phyloP scores from a whole-genome alignment of 1,140 invertebrate species.

The Penaeus japonicus region DNA sequence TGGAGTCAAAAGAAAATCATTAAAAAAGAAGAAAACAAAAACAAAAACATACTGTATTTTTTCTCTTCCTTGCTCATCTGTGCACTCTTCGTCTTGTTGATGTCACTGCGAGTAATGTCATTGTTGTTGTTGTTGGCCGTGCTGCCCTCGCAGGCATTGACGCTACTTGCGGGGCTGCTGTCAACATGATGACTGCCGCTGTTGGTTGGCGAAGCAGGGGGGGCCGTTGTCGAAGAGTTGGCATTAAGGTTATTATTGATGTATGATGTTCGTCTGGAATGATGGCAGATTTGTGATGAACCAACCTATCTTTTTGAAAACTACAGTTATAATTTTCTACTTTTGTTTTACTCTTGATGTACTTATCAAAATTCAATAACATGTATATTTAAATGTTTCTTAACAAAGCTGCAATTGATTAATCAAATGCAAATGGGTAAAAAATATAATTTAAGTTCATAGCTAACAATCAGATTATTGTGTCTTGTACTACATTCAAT shows the following conservation, averaged over 20 bases:
- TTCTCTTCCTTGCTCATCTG: constrained; percentile 33
- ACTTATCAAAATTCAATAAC: neutral
- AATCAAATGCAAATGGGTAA: too few relatives aligned
- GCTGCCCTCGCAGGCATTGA: neutral
- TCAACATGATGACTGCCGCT: neutral
- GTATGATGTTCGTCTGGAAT: constrained; percentile 31
- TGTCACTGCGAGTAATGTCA: constrained; percentile 27
- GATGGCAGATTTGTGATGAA: neutral
- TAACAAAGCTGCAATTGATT: too few relatives aligned
- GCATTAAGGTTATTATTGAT: constrained; percentile 42
- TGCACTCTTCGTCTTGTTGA: constrained; percentile 14
- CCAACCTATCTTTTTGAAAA: too few relatives aligned
- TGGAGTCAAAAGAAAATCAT: too few relatives aligned
- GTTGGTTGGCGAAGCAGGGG: neutral
- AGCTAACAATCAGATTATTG: too few relatives aligned
- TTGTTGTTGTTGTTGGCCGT: constrained; percentile 25
- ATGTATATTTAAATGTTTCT: too few relatives aligned
- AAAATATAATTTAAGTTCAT: too few relatives aligned
- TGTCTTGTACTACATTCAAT: too few relatives aligned
- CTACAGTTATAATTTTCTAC: too few relatives aligned
- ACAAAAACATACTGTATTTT: neutral
- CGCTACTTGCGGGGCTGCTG: neutral
- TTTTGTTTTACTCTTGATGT: too few relatives aligned
- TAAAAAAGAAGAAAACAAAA: too few relatives aligned
- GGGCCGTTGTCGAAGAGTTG: neutral